phyloP scores from a whole-genome alignment of 1,140 invertebrate species.

The Psilanteris sp. region DNA sequence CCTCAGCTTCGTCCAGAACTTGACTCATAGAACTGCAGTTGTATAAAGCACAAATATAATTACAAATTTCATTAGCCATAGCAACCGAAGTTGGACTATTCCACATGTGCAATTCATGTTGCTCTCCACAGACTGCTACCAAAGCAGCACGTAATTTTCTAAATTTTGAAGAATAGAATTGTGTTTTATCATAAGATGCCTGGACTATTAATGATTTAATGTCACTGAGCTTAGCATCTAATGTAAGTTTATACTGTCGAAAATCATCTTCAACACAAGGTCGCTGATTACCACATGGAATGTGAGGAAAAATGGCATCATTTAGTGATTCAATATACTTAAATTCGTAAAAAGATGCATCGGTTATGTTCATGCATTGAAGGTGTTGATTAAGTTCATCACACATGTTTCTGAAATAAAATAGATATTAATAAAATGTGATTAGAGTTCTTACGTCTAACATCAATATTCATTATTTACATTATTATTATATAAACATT shows the following conservation, averaged over 20 bases:
- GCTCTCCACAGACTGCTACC: slow-evolving; percentile 76
- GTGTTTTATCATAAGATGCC: slow-evolving; percentile 39
- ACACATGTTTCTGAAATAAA: slow-evolving; percentile 10
- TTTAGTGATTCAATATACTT: slow-evolving; percentile 64
- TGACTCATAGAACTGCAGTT: slow-evolving; percentile 55
- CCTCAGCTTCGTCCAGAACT: slow-evolving; percentile 62
- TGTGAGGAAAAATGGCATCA: slow-evolving; percentile 66
- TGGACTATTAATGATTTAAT: slow-evolving; percentile 63
- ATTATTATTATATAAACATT: too few species aligned
- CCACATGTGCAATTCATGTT: slow-evolving; percentile 71
- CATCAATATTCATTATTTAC: too few species aligned
- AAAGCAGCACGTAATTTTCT: slow-evolving; percentile 65
- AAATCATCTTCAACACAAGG: slow-evolving; percentile 74
- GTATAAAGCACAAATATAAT: slow-evolving; percentile 65
- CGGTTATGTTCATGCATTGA: slow-evolving; percentile 33
- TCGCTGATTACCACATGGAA: slow-evolving; percentile 41
- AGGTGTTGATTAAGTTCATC: slow-evolving; percentile 26
- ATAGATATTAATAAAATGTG: background rate
- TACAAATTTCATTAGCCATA: slow-evolving; percentile 59
- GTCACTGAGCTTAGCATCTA: slow-evolving; percentile 68
- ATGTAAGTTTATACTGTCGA: slow-evolving; percentile 62
- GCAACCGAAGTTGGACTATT: slow-evolving; percentile 66
- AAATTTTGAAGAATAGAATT: slow-evolving; percentile 31
- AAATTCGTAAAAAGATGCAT: slow-evolving; percentile 34
- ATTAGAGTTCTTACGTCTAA: too few species aligned